Evolutionary conservation across 1,140 invertebrate species (phyloP), one percentile per base, ranked within the genome.

Genomic region (Solenopsis fugax): DNA sequence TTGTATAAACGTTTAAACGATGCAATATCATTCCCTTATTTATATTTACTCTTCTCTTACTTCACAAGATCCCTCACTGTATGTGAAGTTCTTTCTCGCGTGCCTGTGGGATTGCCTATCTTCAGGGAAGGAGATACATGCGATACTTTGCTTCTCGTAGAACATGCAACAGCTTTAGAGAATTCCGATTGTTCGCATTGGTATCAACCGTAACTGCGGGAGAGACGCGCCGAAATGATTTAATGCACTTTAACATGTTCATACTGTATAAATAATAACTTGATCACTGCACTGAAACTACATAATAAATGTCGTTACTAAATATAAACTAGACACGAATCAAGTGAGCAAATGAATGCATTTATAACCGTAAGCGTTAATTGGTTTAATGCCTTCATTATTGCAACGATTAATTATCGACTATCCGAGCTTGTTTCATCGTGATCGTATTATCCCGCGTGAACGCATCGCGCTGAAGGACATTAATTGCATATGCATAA

Each of bases 341-440:
- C 24, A 48, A 60, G n/a, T 13, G 54, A 73, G 52, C 54, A 60
- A 84, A 72, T 72, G 69, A 24, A 21, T 29, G 41, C 67, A 72
- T 84, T 82, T 73, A 84, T 62, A 56, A 69, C n/a, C n/a, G n/a
- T 64, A 60, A 84, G 45, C 69, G 24, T 71, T 84, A 84, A 84
- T 84, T 84, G 24, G 54, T 84, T 84, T 84, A 84, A 84, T 84
- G 24, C 80, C 24, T 84, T 75, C 41, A 75, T 75, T 84, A 84
- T 84, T 37, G 29, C 69, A 37, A 6, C 54, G 21, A 84, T 84
- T 84, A 84, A 84, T 84, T 84, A 84, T 81, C 69, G 37, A 84
- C 69, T 75, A 84, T 84, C 56, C 56, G 58, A 73, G 67, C 69
- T 84, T 48, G 54, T 75, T 73, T 58, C 54, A 48, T 73, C 60